A percentile compares a stretch with the other conserved stretches of the same genome.
These are phyloP conservation scores for Nasonovia ribisnigri DNA, from an alignment of 2,888 invertebrate species.

Conservation along the genomic window DNA sequence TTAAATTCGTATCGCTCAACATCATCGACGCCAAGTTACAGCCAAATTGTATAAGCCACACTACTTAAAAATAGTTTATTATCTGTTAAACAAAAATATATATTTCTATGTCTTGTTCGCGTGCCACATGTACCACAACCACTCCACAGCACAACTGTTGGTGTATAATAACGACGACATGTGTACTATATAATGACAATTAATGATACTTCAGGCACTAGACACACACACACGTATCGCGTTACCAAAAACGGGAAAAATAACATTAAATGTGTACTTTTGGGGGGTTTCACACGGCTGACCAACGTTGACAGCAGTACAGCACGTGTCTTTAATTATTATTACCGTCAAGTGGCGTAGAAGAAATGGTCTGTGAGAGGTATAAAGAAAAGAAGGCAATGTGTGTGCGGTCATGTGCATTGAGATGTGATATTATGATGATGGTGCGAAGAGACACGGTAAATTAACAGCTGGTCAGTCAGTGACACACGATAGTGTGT, in stretches of 20 bases:
- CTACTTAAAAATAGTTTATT: slow-evolving; percentile 36
- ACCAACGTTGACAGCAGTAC: slow-evolving; percentile 39
- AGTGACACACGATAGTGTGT: slow-evolving; percentile 49
- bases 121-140: slow-evolving; percentile 50
- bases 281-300: slow-evolving; percentile 50
- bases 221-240: slow-evolving; percentile 33
- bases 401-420: slow-evolving; percentile 48
- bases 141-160: slow-evolving; percentile 49
- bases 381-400: neutral
- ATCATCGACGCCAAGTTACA: neutral
- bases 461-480: slow-evolving; percentile 61
- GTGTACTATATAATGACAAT: slow-evolving; percentile 46
- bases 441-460: slow-evolving; percentile 43
- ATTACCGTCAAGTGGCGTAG: slow-evolving; percentile 14
- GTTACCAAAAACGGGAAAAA: slow-evolving; percentile 55
- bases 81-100: neutral
- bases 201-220: slow-evolving; percentile 31
- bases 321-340: slow-evolving; percentile 41
- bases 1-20: neutral
- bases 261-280: slow-evolving; percentile 2
- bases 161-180: slow-evolving; percentile 31
- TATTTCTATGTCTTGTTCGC: slow-evolving; percentile 31
- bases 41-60: neutral
- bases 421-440: slow-evolving; percentile 50
- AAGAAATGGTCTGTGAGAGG: slow-evolving; percentile 21